Percentiles rank a stretch among this genome's conserved stretches.
phyloP scores from a whole-genome alignment of 2,888 invertebrate species.

The Phortica magna region DNA sequence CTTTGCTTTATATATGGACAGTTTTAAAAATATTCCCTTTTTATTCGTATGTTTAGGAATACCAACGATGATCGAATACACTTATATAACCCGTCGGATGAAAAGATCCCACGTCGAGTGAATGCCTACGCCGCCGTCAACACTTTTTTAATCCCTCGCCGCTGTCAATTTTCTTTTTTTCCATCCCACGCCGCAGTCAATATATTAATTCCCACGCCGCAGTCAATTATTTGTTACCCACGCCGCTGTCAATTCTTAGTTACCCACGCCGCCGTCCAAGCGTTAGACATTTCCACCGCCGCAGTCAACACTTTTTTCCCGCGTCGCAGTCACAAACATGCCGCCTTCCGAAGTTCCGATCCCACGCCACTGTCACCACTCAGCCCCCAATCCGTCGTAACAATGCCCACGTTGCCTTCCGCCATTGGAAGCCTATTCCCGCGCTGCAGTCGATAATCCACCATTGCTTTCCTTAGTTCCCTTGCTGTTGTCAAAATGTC shows the following conservation, averaged over 20 bases:
- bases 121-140: slow-evolving; percentile 61
- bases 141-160: slow-evolving; percentile 41
- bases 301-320: slow-evolving; percentile 35
- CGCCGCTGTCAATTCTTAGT: slow-evolving; percentile 42
- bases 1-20: not conserved
- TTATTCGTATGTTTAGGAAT: slow-evolving; percentile 43
- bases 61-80: slow-evolving; percentile 56
- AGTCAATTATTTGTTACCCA: slow-evolving; percentile 39
- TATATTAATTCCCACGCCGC: slow-evolving; percentile 56
- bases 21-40: not conserved
- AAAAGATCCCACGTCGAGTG: slow-evolving; percentile 28
- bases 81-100: slow-evolving; percentile 40
- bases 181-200: slow-evolving; percentile 51
- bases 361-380: slow-evolving; percentile 10
- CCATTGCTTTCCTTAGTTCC: no score
- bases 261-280: slow-evolving; percentile 47
- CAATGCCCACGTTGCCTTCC: not conserved
- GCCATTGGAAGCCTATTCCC: slow-evolving; percentile 27
- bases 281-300: slow-evolving; percentile 44
- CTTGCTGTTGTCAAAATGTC: no score
- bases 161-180: slow-evolving; percentile 38
- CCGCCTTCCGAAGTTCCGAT: not conserved
- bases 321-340: not conserved
- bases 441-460: slow-evolving; percentile 40
- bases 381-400: not conserved